Percentiles rank a stretch among this genome's conserved stretches.
phyloP scores from a whole-genome alignment of 2,888 invertebrate genomes.

The Pasiphila rectangulata region DNA sequence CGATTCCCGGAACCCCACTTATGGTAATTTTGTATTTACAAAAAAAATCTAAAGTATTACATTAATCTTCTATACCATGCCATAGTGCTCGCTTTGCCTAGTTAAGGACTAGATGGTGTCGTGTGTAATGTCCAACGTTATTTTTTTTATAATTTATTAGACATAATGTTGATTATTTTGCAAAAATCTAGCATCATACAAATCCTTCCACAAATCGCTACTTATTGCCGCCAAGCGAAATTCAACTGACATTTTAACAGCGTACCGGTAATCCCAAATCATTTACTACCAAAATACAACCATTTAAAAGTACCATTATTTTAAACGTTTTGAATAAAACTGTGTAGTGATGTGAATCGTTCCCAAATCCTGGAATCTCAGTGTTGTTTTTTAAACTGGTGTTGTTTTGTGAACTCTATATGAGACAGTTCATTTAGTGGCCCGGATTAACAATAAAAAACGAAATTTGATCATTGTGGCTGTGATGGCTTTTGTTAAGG shows the following conservation, averaged over 20 bases:
- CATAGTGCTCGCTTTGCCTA: too few relatives aligned
- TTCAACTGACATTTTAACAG: background rate
- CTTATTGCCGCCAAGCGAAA: background rate
- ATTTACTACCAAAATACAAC: conserved; percentile 14
- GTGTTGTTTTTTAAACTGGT: conserved; percentile 49
- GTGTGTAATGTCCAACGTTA: too few relatives aligned
- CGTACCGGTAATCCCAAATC: background rate
- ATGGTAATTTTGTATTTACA: too few relatives aligned
- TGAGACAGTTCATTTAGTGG: conserved; percentile 69
- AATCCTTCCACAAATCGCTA: background rate
- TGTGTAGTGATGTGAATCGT: conserved; percentile 42
- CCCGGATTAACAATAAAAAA: conserved; percentile 77
- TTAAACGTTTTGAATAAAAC: conserved; percentile 40
- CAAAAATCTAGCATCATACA: too few relatives aligned
- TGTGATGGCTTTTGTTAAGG: conserved; percentile 61
- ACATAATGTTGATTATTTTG: too few relatives aligned
- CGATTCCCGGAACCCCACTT: too few relatives aligned
- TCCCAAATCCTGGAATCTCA: conserved; percentile 58
- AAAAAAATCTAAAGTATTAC: too few relatives aligned
- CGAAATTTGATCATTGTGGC: conserved; percentile 80
- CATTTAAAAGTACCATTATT: conserved; percentile 25
- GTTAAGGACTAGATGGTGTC: too few relatives aligned
- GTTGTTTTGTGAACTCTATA: conserved; percentile 63
- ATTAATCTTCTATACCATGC: too few relatives aligned
- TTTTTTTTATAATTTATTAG: too few relatives aligned